Percentiles rank a stretch among this genome's conserved stretches.
Evolutionary conservation across 2,888 invertebrate genomes (phyloP).

Genomic region (Euplexia lucipara): DNA sequence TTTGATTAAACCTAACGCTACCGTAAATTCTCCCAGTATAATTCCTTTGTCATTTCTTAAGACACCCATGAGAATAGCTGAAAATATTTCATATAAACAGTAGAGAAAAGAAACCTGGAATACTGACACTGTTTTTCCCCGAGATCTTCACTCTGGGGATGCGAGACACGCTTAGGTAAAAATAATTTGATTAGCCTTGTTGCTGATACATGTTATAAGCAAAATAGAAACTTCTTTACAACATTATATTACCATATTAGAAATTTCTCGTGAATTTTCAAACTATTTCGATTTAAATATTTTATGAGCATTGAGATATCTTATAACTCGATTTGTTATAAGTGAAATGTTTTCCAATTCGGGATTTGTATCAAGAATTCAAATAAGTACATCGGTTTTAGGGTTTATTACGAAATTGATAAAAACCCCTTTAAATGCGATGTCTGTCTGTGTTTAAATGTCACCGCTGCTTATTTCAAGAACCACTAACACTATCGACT

Average conservation of each 20-base stretch:
- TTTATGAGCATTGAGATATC: slow-evolving; percentile 30
- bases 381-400: slow-evolving; percentile 1
- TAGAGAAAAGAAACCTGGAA: slow-evolving; percentile 14
- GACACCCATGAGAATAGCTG: slow-evolving; percentile 30
- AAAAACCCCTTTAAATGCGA: too few relatives aligned
- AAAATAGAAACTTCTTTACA: slow-evolving; percentile 27
- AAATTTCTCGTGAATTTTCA: slow-evolving; percentile 27
- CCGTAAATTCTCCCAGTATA: slow-evolving; percentile 3
- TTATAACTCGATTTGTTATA: slow-evolving; percentile 23
- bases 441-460: too few relatives aligned
- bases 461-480: too few relatives aligned
- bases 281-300: slow-evolving; percentile 35
- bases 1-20: slow-evolving; percentile 32
- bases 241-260: slow-evolving; percentile 28
- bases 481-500: too few relatives aligned
- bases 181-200: slow-evolving; percentile 50
- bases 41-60: slow-evolving; percentile 32
- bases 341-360: slow-evolving; percentile 10
- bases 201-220: slow-evolving; percentile 18
- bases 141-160: slow-evolving; percentile 17
- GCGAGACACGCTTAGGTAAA: slow-evolving; percentile 27
- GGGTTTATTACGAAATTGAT: too few relatives aligned
- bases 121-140: slow-evolving; percentile 32
- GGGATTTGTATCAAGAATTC: slow-evolving; percentile 9
- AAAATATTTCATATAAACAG: slow-evolving; percentile 41